Evolutionary conservation across 2,113 vertebrate genomes (phyloP).

Genomic region (Syngnathus floridae): DNA sequence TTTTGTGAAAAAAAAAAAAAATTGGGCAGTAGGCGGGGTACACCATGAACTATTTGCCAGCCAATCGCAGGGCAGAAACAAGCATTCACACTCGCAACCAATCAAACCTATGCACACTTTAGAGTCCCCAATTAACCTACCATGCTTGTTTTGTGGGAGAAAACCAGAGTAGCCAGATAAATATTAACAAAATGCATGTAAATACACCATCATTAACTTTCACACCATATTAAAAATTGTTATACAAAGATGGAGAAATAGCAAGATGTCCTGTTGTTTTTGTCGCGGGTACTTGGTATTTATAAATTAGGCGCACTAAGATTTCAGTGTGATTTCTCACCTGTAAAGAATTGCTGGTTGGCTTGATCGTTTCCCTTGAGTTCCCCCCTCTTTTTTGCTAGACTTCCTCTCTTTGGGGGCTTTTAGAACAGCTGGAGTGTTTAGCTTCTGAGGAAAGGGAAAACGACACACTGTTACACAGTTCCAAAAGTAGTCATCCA

Average conservation of each 20-base stretch:
- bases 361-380: constrained; percentile 78
- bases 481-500: neutral
- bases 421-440: constrained; percentile 84
- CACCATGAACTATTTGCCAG: neutral
- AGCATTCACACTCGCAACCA: too few relatives aligned
- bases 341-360: constrained; percentile 93
- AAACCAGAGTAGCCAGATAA: neutral
- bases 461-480: neutral
- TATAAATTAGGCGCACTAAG: neutral
- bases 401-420: constrained; percentile 94
- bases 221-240: neutral
- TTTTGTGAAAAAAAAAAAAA: too few relatives aligned
- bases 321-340: constrained; percentile 45
- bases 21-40: neutral
- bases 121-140: too few relatives aligned
- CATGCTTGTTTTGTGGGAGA: too few relatives aligned
- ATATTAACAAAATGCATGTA: neutral
- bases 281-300: constrained; percentile 1
- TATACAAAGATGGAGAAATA: neutral
- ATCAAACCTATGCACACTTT: neutral
- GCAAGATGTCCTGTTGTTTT: neutral
- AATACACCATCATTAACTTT: neutral
- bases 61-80: neutral
- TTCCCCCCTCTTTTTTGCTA: constrained; percentile 93
- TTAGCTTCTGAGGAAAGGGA: constrained; percentile 77